phyloP scores from a whole-genome alignment of 2,797 vertebrate species.

The Myotis pilosus region DNA sequence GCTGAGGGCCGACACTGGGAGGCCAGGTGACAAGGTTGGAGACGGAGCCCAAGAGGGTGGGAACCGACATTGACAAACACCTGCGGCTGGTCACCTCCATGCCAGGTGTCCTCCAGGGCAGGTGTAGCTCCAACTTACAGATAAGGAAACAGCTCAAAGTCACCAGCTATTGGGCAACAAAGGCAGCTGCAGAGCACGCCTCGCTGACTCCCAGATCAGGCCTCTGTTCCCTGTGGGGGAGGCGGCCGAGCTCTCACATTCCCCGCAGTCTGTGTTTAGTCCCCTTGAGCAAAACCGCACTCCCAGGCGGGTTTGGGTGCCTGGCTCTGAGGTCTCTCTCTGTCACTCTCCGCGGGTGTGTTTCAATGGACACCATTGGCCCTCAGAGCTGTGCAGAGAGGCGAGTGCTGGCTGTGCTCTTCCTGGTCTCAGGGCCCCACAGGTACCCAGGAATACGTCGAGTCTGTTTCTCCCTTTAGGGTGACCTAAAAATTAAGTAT shows the following conservation, averaged over 20 bases:
- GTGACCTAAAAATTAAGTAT: background rate
- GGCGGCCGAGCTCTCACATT: background rate
- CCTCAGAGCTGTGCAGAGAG: background rate
- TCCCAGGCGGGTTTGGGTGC: background rate
- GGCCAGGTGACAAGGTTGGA: background rate
- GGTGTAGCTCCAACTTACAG: background rate
- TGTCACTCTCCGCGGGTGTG: too few relatives aligned
- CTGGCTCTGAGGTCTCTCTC: background rate
- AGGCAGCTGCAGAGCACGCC: background rate
- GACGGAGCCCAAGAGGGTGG: background rate
- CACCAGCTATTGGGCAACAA: background rate
- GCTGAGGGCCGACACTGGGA: background rate
- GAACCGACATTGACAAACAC: background rate
- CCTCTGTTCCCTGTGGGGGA: too few relatives aligned
- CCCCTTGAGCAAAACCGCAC: background rate
- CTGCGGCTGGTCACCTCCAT: background rate
- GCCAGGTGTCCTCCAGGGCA: background rate
- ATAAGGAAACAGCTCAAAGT: background rate
- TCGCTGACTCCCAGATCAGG: background rate
- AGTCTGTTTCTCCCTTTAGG: background rate
- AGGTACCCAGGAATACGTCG: background rate
- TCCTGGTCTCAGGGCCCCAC: background rate
- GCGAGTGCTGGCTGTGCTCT: background rate
- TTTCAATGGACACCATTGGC: background rate
- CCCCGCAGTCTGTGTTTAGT: background rate